Evolutionary conservation across 2,797 vertebrate genomes (phyloP).

Genomic region (Ceryle rudis): DNA sequence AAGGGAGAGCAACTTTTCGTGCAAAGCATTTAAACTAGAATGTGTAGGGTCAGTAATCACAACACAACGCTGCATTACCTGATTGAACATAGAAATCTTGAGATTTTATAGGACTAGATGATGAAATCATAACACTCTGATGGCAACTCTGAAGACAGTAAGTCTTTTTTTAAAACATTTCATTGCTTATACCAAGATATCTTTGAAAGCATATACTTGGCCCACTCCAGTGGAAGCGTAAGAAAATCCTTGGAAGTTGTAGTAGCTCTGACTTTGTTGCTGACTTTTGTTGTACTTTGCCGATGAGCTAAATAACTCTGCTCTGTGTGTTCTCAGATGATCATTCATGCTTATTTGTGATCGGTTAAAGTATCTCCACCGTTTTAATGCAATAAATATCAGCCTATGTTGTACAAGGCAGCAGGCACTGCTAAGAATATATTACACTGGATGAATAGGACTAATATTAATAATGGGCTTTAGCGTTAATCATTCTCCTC

Average conservation of each 20-base stretch:
- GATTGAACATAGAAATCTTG: background rate
- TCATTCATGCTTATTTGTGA: background rate
- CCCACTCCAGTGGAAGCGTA: background rate
- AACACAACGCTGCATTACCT: background rate
- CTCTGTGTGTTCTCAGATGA: background rate
- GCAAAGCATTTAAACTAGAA: background rate
- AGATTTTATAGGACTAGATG: background rate
- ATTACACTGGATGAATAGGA: background rate
- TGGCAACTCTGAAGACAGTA: background rate
- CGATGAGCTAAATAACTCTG: background rate
- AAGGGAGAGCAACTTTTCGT: background rate
- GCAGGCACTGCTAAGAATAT: background rate
- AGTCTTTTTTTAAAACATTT: background rate
- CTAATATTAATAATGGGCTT: background rate
- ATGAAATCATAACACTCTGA: background rate
- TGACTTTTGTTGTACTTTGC: conserved; percentile 2
- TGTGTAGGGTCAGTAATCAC: background rate
- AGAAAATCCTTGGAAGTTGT: background rate
- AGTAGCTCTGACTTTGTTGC: background rate
- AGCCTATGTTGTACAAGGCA: background rate
- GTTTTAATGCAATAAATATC: conserved; percentile 11
- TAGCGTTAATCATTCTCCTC: background rate
- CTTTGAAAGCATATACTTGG: background rate
- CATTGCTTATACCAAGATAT: background rate
- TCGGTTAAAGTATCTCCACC: background rate